Conservation (phyloP, 2,113 vertebrate species). For the Sinocyclocheilus anshuiensis region DNA sequence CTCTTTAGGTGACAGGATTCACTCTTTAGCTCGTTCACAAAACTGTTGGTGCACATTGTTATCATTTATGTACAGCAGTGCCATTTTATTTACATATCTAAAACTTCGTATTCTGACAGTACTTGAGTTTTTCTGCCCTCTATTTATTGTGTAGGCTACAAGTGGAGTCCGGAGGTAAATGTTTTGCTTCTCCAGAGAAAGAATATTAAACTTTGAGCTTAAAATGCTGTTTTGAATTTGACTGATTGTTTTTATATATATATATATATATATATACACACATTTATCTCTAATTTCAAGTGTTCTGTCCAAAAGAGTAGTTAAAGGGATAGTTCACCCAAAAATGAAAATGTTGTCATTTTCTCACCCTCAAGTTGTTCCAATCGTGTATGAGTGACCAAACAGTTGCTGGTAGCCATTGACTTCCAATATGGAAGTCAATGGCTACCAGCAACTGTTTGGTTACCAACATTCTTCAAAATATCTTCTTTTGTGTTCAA, state of each 20-base stretch:
- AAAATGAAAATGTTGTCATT: neutral
- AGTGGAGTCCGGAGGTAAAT: conserved; percentile 11
- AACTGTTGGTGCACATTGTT: conserved; percentile 44
- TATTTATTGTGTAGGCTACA: conserved; percentile 27
- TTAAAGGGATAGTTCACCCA: too few relatives aligned
- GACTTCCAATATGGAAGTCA: too few relatives aligned
- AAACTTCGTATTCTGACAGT: conserved; percentile 48
- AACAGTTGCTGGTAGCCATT: too few relatives aligned
- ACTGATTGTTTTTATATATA: neutral
- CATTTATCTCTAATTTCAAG: neutral
- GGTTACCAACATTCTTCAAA: too few relatives aligned
- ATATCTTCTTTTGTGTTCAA: too few relatives aligned
- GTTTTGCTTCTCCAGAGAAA: neutral
- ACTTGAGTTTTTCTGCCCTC: neutral
- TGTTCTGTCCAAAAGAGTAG: neutral
- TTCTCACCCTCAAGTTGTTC: neutral
- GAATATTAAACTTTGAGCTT: conserved; percentile 1
- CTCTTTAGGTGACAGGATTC: neutral
- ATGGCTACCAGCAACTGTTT: too few relatives aligned
- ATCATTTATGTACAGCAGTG: conserved; percentile 66
- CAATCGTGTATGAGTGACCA: neutral
- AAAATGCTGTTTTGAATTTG: neutral
- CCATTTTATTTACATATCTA: conserved; percentile 64
- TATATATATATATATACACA: neutral
- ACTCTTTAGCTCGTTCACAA: neutral